Evolutionary conservation across 1,140 invertebrate genomes (phyloP).

Genomic region (Lordiphosa collinella): DNA sequence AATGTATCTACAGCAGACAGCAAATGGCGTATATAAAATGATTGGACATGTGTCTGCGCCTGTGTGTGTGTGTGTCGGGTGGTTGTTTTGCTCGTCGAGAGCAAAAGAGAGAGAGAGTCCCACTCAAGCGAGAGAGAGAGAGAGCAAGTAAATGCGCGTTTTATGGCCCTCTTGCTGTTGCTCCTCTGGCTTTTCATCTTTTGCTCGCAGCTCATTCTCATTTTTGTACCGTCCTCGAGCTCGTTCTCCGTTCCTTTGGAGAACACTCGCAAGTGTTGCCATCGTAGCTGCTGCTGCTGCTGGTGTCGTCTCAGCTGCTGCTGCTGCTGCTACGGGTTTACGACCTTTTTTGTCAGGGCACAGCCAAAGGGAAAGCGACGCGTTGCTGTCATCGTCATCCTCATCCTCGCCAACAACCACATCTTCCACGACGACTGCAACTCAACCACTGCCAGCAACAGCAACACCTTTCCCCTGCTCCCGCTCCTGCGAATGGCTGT

Average conservation of each 20-base stretch:
- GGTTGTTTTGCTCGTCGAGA: slow-evolving; percentile 47
- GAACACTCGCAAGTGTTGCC: slow-evolving; percentile 44
- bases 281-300: slow-evolving; percentile 24
- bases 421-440: slow-evolving; percentile 1
- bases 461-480: slow-evolving; percentile 35
- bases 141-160: slow-evolving; percentile 42
- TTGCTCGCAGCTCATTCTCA: slow-evolving; percentile 45
- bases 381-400: slow-evolving; percentile 36
- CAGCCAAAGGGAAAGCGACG: slow-evolving; percentile 5
- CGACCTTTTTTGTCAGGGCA: slow-evolving; percentile 47
- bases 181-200: slow-evolving; percentile 73
- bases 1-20: slow-evolving; percentile 75
- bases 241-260: slow-evolving; percentile 27
- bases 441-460: slow-evolving; percentile 54
- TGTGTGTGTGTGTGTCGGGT: slow-evolving; percentile 28
- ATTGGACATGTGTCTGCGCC: slow-evolving; percentile 63
- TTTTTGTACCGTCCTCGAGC: slow-evolving; percentile 19
- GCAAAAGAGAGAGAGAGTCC: slow-evolving; percentile 10
- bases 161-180: slow-evolving; percentile 56
- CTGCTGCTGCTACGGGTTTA: slow-evolving; percentile 44
- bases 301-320: slow-evolving; percentile 23
- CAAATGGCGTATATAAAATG: slow-evolving; percentile 78
- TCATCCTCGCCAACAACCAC: slow-evolving; percentile 11
- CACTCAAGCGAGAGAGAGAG: slow-evolving; percentile 16
- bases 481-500: slow-evolving; percentile 17